Conservation (phyloP, 2,888 invertebrate genomes). For the Gymnocheta viridis region DNA sequence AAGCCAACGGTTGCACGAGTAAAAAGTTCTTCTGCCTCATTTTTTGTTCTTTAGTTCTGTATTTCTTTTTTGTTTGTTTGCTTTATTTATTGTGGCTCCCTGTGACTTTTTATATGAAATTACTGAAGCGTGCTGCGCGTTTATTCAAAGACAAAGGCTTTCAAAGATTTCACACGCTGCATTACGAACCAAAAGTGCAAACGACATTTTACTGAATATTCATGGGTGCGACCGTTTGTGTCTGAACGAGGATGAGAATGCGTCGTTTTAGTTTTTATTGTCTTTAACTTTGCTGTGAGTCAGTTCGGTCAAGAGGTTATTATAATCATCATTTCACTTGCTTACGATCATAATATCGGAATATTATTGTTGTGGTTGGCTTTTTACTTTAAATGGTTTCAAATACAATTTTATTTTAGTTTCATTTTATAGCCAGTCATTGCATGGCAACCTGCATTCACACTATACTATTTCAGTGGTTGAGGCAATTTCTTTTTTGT, state of each 20-base stretch:
- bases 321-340: conserved; percentile 16
- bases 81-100: conserved; percentile 46
- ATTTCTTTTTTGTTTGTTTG: not conserved
- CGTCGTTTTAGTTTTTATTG: not conserved
- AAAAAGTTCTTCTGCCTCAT: conserved; percentile 39
- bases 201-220: conserved; percentile 42
- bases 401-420: not conserved
- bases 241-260: not conserved
- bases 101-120: conserved; percentile 76
- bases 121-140: conserved; percentile 77
- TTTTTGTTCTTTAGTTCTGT: conserved; percentile 5
- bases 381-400: conserved; percentile 35
- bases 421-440: not conserved
- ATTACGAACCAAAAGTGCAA: conserved; percentile 37
- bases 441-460: not conserved
- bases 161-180: conserved; percentile 66
- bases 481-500: not conserved
- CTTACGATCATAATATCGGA: conserved; percentile 24
- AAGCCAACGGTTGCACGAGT: not conserved
- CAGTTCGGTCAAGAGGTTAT: conserved; percentile 51
- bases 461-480: not conserved
- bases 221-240: conserved; percentile 18
- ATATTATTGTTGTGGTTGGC: conserved; percentile 17
- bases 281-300: conserved; percentile 22
- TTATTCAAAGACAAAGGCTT: conserved; percentile 51